phyloP scores from a whole-genome alignment of 2,888 invertebrate species.

The Cordilura impudica region DNA sequence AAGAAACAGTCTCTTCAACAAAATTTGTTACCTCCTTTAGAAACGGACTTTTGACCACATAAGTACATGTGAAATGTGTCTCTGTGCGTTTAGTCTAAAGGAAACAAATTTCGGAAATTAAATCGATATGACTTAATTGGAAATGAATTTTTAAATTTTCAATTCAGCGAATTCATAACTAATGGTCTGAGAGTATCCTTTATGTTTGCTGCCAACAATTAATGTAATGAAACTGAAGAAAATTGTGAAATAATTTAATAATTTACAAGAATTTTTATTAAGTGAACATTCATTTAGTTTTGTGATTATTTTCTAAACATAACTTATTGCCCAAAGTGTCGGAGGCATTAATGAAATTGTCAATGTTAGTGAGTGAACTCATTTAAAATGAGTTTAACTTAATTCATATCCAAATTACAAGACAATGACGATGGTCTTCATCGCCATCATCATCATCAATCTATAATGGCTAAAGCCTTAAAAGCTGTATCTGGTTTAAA shows the following conservation, averaged over 20 bases:
- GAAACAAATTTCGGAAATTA: too few species aligned
- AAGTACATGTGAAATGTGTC: too few species aligned
- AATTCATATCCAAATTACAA: conserved; percentile 19
- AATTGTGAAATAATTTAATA: not conserved
- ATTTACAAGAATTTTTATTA: not conserved
- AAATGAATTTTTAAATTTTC: too few species aligned
- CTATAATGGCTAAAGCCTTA: not conserved
- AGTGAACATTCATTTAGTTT: not conserved
- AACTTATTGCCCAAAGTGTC: not conserved
- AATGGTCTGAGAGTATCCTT: too few species aligned
- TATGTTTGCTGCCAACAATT: too few species aligned
- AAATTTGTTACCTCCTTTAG: too few species aligned
- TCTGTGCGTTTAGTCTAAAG: too few species aligned
- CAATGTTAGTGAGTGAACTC: conserved; percentile 1
- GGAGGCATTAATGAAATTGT: conserved; percentile 5
- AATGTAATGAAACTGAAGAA: too few species aligned
- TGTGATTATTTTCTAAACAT: not conserved
- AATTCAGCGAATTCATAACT: too few species aligned
- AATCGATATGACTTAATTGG: too few species aligned
- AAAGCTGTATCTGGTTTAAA: not conserved
- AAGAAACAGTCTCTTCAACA: too few species aligned
- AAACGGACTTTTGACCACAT: too few species aligned
- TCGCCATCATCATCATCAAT: conserved; percentile 2
- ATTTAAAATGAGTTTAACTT: conserved; percentile 3
- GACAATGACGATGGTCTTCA: not conserved